These are phyloP conservation scores for Drosophila eohydei DNA, from an alignment of 2,888 invertebrate species.

Conservation along the genomic window DNA sequence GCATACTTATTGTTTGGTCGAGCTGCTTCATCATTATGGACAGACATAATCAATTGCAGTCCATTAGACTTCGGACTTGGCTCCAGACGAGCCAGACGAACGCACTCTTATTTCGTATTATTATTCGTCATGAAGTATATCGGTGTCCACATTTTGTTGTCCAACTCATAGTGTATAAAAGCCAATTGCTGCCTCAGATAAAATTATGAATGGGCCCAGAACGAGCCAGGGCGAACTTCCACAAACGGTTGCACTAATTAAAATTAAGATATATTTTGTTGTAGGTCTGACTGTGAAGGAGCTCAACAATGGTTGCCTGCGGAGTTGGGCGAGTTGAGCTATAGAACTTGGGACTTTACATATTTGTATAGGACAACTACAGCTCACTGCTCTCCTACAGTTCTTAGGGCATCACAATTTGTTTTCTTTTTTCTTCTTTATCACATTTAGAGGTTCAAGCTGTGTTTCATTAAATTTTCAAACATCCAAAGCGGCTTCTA, in stretches of 20 bases:
- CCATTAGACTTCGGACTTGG: conserved; percentile 77
- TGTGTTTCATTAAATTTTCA: no score
- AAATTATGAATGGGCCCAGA: neutral
- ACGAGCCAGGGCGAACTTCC: no score
- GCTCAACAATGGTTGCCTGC: no score
- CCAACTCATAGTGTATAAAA: neutral
- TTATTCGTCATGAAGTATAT: conserved; percentile 23
- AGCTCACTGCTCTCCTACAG: no score
- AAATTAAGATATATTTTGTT: neutral
- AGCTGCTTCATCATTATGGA: conserved; percentile 66
- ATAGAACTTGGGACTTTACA: no score
- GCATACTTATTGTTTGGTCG: conserved; percentile 51
- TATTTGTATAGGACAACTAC: no score
- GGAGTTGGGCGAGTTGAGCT: no score
- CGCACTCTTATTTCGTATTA: conserved; percentile 12
- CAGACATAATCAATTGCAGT: conserved; percentile 82
- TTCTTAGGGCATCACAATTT: no score
- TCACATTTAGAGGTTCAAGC: no score
- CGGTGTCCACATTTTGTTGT: conserved; percentile 10
- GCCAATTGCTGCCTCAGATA: neutral
- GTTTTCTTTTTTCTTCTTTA: no score
- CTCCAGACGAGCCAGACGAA: conserved; percentile 50
- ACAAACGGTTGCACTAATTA: neutral
- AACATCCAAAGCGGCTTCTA: no score
- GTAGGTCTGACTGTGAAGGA: no score